These are phyloP conservation scores for Heliconius aoede DNA, from an alignment of 2,888 invertebrate species.

Conservation along the genomic window DNA sequence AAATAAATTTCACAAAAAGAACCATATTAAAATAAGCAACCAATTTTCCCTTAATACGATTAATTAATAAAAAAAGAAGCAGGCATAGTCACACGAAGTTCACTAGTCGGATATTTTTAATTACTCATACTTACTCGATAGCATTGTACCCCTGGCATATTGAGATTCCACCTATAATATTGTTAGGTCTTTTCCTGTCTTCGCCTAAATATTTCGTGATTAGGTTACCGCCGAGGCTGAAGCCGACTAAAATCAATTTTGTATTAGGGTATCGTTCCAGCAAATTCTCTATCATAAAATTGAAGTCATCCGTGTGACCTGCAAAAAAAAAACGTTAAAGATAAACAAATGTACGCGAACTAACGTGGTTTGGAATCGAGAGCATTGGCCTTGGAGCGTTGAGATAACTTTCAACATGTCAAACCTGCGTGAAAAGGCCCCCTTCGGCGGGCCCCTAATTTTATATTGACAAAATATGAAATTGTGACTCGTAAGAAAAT, in stretches of 20 bases:
- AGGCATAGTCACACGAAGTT: too few species aligned
- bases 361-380: constrained; percentile 38
- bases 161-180: constrained; percentile 94
- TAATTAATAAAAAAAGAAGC: too few species aligned
- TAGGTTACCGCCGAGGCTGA: constrained; percentile 96
- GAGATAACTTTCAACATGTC: constrained; percentile 43
- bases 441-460: constrained; percentile 23
- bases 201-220: constrained; percentile 97
- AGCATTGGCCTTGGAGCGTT: constrained; percentile 42
- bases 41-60: too few species aligned
- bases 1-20: too few species aligned
- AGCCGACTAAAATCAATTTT: constrained; percentile 93
- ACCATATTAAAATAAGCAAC: too few species aligned
- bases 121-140: constrained; percentile 87
- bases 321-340: constrained; percentile 53
- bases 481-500: background rate
- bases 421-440: constrained; percentile 38
- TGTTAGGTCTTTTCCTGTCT: constrained; percentile 84
- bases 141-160: constrained; percentile 98
- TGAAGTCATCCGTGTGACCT: constrained; percentile 96
- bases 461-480: constrained; percentile 19
- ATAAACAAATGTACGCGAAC: constrained; percentile 24
- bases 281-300: constrained; percentile 91
- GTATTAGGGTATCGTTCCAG: constrained; percentile 89
- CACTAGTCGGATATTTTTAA: too few species aligned